phyloP scores from a whole-genome alignment of 2,888 invertebrate genomes.

The Coelinius sp. region DNA sequence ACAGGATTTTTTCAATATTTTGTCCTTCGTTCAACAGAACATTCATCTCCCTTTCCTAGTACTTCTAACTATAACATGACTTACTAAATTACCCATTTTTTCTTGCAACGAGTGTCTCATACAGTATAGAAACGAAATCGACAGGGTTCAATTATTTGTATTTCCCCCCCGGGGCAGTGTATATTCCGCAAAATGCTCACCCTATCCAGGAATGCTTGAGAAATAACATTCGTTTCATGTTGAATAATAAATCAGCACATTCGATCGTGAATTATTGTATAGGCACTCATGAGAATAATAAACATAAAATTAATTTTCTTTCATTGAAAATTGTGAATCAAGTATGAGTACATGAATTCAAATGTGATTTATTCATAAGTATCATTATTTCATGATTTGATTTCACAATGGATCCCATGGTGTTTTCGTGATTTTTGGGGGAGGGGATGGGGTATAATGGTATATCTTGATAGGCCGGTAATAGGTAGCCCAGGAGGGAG shows the following conservation, averaged over 20 bases:
- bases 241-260: background rate
- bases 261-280: background rate
- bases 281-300: constrained; percentile 1
- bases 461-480: background rate
- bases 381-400: background rate
- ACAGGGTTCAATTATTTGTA: background rate
- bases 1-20: background rate
- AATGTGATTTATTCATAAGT: background rate
- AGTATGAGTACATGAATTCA: background rate
- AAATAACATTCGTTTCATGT: background rate
- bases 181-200: background rate
- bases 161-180: background rate
- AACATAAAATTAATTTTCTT: background rate
- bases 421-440: background rate
- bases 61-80: too few relatives aligned
- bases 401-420: background rate
- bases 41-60: too few relatives aligned
- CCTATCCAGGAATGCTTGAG: background rate
- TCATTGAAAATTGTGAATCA: background rate
- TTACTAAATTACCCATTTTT: too few relatives aligned
- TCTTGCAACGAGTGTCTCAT: too few relatives aligned
- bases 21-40: background rate
- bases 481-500: too few relatives aligned
- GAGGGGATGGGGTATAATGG: background rate
- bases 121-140: background rate